Percentiles rank a stretch among this genome's conserved stretches.
phyloP scores from a whole-genome alignment of 2,113 vertebrate genomes.

The Serinus canaria region DNA sequence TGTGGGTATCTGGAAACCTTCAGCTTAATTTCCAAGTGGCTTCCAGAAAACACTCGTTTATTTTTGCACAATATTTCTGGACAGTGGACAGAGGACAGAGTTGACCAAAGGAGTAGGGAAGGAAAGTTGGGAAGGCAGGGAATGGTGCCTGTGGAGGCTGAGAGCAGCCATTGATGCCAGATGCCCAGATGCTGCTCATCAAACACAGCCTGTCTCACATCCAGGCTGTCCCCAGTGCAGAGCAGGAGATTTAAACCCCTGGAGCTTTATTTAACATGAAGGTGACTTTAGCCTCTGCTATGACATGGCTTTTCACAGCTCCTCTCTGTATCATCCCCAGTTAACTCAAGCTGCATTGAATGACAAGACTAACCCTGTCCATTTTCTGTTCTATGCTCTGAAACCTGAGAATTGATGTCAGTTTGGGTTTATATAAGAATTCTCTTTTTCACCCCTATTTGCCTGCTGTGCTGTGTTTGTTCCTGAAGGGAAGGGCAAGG shows the following conservation, averaged over 20 bases:
- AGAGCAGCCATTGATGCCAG: background rate
- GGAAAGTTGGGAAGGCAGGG: background rate
- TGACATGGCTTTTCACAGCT: background rate
- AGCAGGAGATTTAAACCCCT: background rate
- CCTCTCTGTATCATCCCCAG: background rate
- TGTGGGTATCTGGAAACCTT: background rate
- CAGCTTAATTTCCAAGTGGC: background rate
- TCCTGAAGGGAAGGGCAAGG: background rate
- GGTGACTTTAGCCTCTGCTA: background rate
- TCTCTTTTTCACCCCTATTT: background rate
- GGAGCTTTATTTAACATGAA: background rate
- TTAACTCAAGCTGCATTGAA: background rate
- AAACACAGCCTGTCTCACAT: background rate
- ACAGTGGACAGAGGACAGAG: background rate
- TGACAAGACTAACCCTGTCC: background rate
- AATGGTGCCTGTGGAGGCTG: background rate
- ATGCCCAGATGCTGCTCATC: background rate
- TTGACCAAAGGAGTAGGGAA: background rate
- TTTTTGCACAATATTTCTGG: background rate
- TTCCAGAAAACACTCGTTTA: background rate
- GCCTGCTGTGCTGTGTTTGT: background rate
- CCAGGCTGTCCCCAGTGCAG: background rate
- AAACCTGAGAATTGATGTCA: background rate
- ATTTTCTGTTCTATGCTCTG: background rate
- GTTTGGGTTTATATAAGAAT: background rate